Conservation (phyloP, 35 echinoderm and acorn worm genomes). For the Lytechinus variegatus region DNA sequence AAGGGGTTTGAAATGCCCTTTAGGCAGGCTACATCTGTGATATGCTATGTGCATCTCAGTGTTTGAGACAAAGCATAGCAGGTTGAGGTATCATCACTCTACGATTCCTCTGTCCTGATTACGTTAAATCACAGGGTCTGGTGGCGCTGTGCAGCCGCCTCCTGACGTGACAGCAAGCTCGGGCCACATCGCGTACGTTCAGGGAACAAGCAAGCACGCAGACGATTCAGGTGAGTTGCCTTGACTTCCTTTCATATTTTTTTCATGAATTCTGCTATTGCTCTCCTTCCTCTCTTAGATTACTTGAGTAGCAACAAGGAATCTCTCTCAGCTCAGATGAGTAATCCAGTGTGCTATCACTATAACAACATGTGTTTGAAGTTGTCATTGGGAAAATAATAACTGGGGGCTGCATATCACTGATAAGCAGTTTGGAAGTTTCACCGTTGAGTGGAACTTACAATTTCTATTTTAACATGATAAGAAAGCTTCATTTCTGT, state of each 20-base stretch:
- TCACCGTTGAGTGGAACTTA: not conserved
- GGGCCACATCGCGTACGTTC: slow-evolving; percentile 51
- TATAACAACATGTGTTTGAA: slow-evolving; percentile 12
- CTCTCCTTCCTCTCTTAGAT: not conserved
- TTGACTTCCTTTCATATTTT: not conserved
- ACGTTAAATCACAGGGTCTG: slow-evolving; percentile 26
- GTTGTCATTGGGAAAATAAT: not conserved
- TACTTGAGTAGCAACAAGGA: not conserved
- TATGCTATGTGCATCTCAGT: not conserved
- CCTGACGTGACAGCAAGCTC: slow-evolving; percentile 63
- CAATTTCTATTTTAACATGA: not conserved
- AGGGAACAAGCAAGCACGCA: slow-evolving; percentile 37
- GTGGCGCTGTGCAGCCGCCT: slow-evolving; percentile 51
- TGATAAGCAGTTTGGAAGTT: not conserved
- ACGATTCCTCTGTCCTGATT: not conserved
- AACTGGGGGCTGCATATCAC: slow-evolving; percentile 2
- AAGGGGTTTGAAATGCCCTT: not conserved
- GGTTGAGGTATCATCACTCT: not conserved
- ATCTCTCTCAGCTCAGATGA: not conserved
- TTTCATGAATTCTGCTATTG: not conserved
- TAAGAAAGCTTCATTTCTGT: not conserved
- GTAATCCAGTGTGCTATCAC: slow-evolving; percentile 1
- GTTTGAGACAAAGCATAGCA: not conserved
- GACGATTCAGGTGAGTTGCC: slow-evolving; percentile 53
- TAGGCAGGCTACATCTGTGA: not conserved